Base-by-base conservation (phyloP, 2,888 invertebrate genomes). In the Beris chalybata region DNA sequence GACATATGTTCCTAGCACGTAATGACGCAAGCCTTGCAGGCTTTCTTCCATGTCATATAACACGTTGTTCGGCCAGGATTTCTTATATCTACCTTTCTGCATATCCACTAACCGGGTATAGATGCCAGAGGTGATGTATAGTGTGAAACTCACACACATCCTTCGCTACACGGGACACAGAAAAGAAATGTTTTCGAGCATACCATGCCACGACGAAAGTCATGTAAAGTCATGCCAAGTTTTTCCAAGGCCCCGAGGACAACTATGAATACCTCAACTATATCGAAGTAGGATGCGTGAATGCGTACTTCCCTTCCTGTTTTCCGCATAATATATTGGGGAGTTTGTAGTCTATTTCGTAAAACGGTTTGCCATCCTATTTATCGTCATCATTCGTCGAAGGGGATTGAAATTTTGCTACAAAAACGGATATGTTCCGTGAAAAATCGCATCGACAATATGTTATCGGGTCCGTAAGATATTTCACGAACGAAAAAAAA, bases 1-100 rank as follows among this genome's bases (percentile, higher is more conserved):
- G 65, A 65, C 65, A 65, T 65, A 65, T 65, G 65, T 65, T 55
- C 54, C 47, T 30, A 44, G 55, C 56, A 56, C 61, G 52, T 65
- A 65, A 65, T 65, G 65, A 65, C 65, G 65, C 56, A 65, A 31
- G 65, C 65, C 65, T 65, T 47, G 15, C 30, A 65, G 65, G 65
- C 65, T 56, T 65, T 65, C 43, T 38, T n/a, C 12, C 31, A 4
- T 54, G 12, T 32, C 45, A 22, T 57, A 22, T 22, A 22, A 22
- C 22, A 22, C 22, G 22, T 22, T 22, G 7, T 9, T 3, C 9
- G 38, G 38, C 38, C 38, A 38, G 38, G 38, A 38, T 38, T 7
- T 38, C 38, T 38, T 38, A 38, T 38, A 38, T 9, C 38, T 38
- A 38, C 38, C 38, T 38, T 38, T 7, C 38, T 38, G 9, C 9